Evolutionary conservation across 2,797 vertebrate species (phyloP).

Genomic region (Euphonia xanthogaster): DNA sequence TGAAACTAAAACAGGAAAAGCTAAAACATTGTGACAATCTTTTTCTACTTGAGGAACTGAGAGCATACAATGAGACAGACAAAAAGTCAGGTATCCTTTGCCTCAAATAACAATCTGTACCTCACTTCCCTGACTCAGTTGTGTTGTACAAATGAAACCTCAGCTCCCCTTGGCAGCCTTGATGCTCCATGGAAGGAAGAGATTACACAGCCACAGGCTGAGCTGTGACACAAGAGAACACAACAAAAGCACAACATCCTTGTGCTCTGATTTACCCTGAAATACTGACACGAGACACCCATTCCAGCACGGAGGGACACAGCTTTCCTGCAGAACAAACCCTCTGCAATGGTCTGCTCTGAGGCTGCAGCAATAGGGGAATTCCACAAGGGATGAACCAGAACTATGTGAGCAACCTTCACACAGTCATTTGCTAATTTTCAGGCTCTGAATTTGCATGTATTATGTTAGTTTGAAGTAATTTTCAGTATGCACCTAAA

Average conservation of each 20-base stretch:
- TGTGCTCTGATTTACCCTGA: background rate
- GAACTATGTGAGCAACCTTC: fast-evolving
- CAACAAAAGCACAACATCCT: background rate
- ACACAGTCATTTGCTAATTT: fast-evolving
- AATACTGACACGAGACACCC: background rate
- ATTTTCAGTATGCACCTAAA: background rate
- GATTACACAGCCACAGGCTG: background rate
- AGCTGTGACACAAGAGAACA: background rate
- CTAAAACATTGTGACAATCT: background rate
- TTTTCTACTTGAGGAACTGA: background rate
- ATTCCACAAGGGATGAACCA: background rate
- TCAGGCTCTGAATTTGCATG: background rate
- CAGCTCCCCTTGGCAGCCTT: background rate
- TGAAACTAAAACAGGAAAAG: background rate
- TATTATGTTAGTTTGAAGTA: background rate
- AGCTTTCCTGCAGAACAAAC: background rate
- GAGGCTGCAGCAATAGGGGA: background rate
- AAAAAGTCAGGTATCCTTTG: background rate
- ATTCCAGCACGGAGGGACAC: background rate
- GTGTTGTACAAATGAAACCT: background rate
- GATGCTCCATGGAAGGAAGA: background rate
- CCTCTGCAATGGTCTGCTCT: fast-evolving
- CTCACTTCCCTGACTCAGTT: background rate
- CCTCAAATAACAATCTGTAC: background rate
- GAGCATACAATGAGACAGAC: fast-evolving